Evolutionary conservation across 2,113 vertebrate genomes (phyloP), one percentile per base, ranked within the genome.

Genomic region (Sclerurus mexicanus): DNA sequence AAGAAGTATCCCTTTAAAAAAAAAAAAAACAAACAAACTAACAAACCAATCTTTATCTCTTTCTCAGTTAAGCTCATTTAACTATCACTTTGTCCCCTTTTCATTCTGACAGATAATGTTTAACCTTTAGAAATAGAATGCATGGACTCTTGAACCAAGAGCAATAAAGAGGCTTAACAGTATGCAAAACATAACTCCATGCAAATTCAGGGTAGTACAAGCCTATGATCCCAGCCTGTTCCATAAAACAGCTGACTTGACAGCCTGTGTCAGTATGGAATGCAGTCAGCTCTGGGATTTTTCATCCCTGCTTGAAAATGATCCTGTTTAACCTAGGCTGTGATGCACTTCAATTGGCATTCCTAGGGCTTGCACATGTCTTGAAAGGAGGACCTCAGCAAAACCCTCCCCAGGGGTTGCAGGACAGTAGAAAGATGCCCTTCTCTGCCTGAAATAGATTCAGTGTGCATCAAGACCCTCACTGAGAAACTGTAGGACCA

Each of bases 171-270:
- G 21, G 22, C 28, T 84, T 88, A 72, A 58, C 55, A 74, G 37
- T 44, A 62, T 40, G 71, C 64, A 76, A 73, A 94, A 4, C 11
- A 92, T 69, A 79, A 85, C 72, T 79, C 23, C 60, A 76, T 59
- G 74, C 73, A 92, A 53, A 28, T n/a, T 77, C 75, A 28, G 82
- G 50, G 39, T 35, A 94, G 47, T 40, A 22, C 53, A 93, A 90
- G n/a, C 52, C 44, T 92, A 64, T 73, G 94, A 85, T 89, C 58
- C 89, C 49, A 85, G 82, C 16, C 42, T 91, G 39, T 69, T 94
- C 42, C 85, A 86, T 88, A 74, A 93, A 95, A 86, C 63, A 91
- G 90, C 74, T 37, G 53, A 80, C 63, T 95, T 96, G 85, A 93
- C 93, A 95, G 67, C 33, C 85, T 30, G 3, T 80, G 87, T 90